Percentiles rank a stretch among this genome's conserved stretches.
Conservation (phyloP, 2,888 invertebrate genomes). For the Ormyrus pomaceus region DNA sequence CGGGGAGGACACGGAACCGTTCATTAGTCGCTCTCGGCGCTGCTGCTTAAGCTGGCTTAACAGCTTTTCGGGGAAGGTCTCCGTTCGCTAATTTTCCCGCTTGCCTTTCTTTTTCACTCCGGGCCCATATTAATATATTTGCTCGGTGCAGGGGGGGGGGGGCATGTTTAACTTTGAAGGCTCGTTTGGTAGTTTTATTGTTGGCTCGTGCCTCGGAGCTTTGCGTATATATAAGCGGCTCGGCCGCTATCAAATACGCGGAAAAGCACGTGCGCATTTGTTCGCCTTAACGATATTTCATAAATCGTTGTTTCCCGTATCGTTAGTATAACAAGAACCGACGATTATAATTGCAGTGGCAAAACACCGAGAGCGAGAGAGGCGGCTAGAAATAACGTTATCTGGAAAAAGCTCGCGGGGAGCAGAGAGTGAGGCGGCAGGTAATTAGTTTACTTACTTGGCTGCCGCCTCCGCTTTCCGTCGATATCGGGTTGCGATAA, state of each 20-base stretch:
- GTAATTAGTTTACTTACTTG: constrained; percentile 69
- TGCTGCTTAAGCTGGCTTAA: constrained; percentile 6
- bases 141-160: neutral
- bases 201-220: neutral
- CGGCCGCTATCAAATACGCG: constrained; percentile 46
- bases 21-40: constrained; percentile 22
- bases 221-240: neutral
- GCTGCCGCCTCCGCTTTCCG: constrained; percentile 43
- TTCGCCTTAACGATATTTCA: constrained; percentile 61
- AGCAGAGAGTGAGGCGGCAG: constrained; percentile 62
- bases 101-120: neutral
- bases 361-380: constrained; percentile 58
- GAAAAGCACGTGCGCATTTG: constrained; percentile 53
- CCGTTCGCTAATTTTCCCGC: constrained; percentile 6
- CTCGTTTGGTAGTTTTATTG: constrained; percentile 32
- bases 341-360: constrained; percentile 63
- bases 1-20: constrained; percentile 29
- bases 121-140: constrained; percentile 23
- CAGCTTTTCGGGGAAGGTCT: constrained; percentile 25
- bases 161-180: constrained; percentile 35
- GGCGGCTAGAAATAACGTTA: constrained; percentile 62
- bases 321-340: constrained; percentile 63
- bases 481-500: constrained; percentile 57
- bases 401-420: constrained; percentile 58
- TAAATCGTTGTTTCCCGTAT: constrained; percentile 63